Base-by-base conservation (phyloP, 53 echinoderm and acorn worm species). In the Antedon mediterranea region DNA sequence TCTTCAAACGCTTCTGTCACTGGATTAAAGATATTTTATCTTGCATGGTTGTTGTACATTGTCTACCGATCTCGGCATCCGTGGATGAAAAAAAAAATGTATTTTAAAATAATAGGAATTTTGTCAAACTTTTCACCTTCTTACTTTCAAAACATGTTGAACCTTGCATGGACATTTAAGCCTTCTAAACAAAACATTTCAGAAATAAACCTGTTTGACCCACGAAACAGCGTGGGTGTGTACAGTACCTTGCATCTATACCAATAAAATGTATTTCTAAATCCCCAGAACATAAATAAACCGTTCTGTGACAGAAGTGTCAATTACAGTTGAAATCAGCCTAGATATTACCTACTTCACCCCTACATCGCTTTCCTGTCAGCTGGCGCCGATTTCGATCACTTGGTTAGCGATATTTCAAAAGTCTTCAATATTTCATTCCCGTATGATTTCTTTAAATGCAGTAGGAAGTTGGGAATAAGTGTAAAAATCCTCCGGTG, bases 171-270 rank as follows among this genome's bases (percentile, higher is more conserved):
- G 30, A 30, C 42, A 4, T 23, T 28, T 28, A 34, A 79, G 5
- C 79, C 79, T 6, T 29, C 0, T 42, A n/a, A n/a, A n/a, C n/a
- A n/a, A n/a, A 78, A 78, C 7, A 72, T 72, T 31, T 79, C 0
- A 79, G 34, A 71, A 71, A 71, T 34, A 79, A 79, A 28, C 33
- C 28, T 37, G 11, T 37, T 37, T 37, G 37, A 37, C 37, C 37
- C 37, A 37, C 11, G 4, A 11, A 4, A 37, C 11, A 37, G 57
- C 11, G 57, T 57, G 57, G 57, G 23, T 2, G 57, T 15, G 57
- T 57, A 26, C 57, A 1, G 57, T 37, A 37, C 57, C 9, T 26
- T 2, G 57, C 18, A 57, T 57, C 7, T 26, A 57, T 2, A 57
- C 26, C 57, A 57, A 2, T 18, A 57, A 6, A 4, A 57, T 57